Percentiles rank a stretch among this genome's conserved stretches.
phyloP scores from a whole-genome alignment of 2,797 vertebrate genomes.

The Chloroceryle inda region DNA sequence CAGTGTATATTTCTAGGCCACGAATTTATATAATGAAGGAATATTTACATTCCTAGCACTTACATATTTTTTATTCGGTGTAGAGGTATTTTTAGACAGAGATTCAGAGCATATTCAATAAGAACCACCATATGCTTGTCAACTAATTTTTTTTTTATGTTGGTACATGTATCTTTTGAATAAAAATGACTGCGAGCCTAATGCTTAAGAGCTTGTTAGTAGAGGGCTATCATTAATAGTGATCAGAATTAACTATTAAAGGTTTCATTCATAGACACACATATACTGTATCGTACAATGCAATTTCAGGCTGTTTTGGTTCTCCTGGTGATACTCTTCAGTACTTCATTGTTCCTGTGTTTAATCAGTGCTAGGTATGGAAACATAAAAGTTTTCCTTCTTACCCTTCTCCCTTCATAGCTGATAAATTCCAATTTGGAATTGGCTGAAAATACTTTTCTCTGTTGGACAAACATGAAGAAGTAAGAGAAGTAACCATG shows the following conservation, averaged over 20 bases:
- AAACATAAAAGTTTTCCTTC: background rate
- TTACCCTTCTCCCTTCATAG: background rate
- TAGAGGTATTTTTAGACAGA: background rate
- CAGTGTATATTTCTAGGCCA: background rate
- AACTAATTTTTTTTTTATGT: background rate
- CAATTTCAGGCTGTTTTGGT: slow-evolving; percentile 70
- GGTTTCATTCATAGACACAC: slow-evolving; percentile 69
- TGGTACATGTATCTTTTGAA: background rate
- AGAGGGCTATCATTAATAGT: background rate
- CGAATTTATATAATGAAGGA: background rate
- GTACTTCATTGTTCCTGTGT: slow-evolving; percentile 75
- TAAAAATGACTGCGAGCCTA: background rate
- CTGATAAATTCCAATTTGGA: background rate
- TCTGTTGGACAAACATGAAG: background rate
- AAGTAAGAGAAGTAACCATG: background rate
- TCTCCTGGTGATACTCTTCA: slow-evolving; percentile 67
- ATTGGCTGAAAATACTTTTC: background rate
- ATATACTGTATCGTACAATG: background rate
- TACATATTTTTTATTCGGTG: background rate
- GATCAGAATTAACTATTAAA: background rate
- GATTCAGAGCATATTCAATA: background rate
- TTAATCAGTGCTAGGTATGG: slow-evolving; percentile 72
- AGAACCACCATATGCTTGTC: background rate
- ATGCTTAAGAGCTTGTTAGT: background rate
- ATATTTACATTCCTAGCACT: background rate